Base-by-base conservation (phyloP, 2,113 vertebrate species). In the Anarhynchus alexandrinus region DNA sequence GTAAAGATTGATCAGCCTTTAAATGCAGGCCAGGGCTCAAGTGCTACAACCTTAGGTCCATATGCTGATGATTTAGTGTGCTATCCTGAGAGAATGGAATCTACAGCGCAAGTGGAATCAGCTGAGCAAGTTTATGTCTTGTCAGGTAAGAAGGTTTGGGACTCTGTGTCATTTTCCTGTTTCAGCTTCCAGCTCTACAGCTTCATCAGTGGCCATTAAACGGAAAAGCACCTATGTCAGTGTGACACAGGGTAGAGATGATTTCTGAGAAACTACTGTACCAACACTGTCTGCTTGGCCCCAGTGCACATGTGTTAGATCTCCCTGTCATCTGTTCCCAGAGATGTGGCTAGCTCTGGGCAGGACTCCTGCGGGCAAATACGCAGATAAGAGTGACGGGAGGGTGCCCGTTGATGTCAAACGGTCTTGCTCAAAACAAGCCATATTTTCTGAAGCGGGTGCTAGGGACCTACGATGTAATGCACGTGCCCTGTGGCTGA, bases 91-190 rank as follows among this genome's bases (percentile, higher is more conserved):
- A 72, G 47, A 94, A 77, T 1, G 18, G 90, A 93, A 86, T 29
- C 78, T 81, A 8, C 79, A 83, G 74, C 71, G 40, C 15, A 66
- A 55, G 20, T 89, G 78, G 78, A 65, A 93, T 59, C 94, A 86
- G 59, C 94, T 93, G 91, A 90, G 57, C 86, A 84, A 91, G 86
- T 94, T 94, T 96, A 95, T 96, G 34, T 73, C 91, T 65, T 95
- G 40, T 79, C 91, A 97, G 96, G 96, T 98, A 97, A 97, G 97
- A 94, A 93, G 83, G 90, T 47, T 5, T 64, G 55, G 62, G 49
- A 72, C n/a, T 82, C 88, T 79, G 52, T 36, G 34, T 58, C 77
- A 19, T 43, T 21, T 81, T 87, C 69, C 16, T 34, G 25, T 88
- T 87, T 65, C 43, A 82, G 55, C 57, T 89, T 81, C 57, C 47